A percentile compares a stretch with the other conserved stretches of the same genome.
Evolutionary conservation across 2,797 vertebrate genomes (phyloP).

Genomic region (Petrocephalus sullivani): DNA sequence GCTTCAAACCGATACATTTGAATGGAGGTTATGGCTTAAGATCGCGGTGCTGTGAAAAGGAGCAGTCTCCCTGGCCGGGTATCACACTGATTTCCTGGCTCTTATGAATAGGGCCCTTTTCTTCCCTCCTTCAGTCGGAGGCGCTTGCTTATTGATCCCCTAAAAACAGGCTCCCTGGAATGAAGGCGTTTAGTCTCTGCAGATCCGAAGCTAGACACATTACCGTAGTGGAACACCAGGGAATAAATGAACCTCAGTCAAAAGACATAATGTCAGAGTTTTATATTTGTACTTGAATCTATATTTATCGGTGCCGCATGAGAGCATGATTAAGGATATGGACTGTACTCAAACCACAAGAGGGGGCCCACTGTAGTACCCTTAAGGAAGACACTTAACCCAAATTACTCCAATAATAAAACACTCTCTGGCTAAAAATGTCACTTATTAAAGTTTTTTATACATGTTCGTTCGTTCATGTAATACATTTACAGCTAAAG

Average conservation of each 20-base stretch:
- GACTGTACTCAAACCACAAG: background rate
- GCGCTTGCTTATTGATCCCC: constrained; percentile 26
- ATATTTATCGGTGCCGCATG: background rate
- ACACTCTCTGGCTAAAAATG: background rate
- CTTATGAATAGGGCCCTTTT: background rate
- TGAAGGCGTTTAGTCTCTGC: background rate
- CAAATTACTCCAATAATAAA: background rate
- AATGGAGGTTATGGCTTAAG: background rate
- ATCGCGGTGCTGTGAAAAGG: background rate
- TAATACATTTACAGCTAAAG: background rate
- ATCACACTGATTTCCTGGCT: background rate
- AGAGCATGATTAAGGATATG: constrained; percentile 4
- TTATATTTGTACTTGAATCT: background rate
- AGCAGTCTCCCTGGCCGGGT: background rate
- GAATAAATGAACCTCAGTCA: background rate
- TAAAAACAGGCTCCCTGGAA: background rate
- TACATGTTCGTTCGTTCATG: background rate
- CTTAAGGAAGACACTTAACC: background rate
- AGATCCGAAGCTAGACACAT: background rate
- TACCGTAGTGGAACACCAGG: background rate
- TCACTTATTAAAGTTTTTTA: background rate
- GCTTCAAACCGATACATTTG: background rate
- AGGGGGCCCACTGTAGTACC: background rate
- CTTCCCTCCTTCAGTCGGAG: constrained; percentile 5
- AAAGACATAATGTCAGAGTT: background rate